Percentiles rank a stretch among this genome's conserved stretches.
These are phyloP conservation scores for Gastrophysa polygoni DNA, from an alignment of 2,888 invertebrate genomes.

Conservation along the genomic window DNA sequence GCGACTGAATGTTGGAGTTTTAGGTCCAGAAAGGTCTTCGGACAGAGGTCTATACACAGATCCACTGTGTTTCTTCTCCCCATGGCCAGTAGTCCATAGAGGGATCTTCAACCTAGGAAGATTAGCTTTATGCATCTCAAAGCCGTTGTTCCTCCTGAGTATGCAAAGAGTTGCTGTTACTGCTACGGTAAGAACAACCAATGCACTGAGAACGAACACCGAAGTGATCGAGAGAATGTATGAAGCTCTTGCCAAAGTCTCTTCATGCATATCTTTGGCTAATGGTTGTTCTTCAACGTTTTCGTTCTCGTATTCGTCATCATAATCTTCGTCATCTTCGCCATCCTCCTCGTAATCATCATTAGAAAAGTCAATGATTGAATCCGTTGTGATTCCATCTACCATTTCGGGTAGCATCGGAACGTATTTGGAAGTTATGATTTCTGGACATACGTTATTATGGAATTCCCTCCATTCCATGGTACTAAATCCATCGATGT, in stretches of 20 bases:
- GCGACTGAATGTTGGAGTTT: slow-evolving; percentile 67
- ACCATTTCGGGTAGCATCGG: slow-evolving; percentile 13
- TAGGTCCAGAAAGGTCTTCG: slow-evolving; percentile 73
- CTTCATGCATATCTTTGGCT: background rate
- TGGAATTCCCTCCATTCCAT: slow-evolving; percentile 37
- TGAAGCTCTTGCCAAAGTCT: slow-evolving; percentile 41
- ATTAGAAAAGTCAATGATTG: slow-evolving; percentile 43
- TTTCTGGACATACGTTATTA: slow-evolving; percentile 33
- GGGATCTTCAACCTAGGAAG: slow-evolving; percentile 53
- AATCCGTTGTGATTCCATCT: slow-evolving; percentile 42
- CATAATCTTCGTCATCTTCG: slow-evolving; percentile 55
- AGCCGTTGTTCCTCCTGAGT: slow-evolving; percentile 48
- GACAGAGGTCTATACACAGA: slow-evolving; percentile 80
- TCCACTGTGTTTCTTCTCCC: slow-evolving; percentile 72
- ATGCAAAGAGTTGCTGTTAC: slow-evolving; percentile 52
- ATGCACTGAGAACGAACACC: slow-evolving; percentile 64
- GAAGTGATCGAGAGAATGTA: slow-evolving; percentile 56
- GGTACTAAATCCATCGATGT: slow-evolving; percentile 36
- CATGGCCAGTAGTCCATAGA: slow-evolving; percentile 50
- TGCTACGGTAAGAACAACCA: slow-evolving; percentile 60
- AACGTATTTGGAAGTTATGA: slow-evolving; percentile 15
- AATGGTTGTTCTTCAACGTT: background rate
- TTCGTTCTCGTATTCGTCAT: slow-evolving; percentile 45
- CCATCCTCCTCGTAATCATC: slow-evolving; percentile 49
- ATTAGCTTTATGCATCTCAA: slow-evolving; percentile 50